A percentile compares a stretch with the other conserved stretches of the same genome.
phyloP scores from a whole-genome alignment of 2,113 vertebrate species.

The Miniopterus natalensis region DNA sequence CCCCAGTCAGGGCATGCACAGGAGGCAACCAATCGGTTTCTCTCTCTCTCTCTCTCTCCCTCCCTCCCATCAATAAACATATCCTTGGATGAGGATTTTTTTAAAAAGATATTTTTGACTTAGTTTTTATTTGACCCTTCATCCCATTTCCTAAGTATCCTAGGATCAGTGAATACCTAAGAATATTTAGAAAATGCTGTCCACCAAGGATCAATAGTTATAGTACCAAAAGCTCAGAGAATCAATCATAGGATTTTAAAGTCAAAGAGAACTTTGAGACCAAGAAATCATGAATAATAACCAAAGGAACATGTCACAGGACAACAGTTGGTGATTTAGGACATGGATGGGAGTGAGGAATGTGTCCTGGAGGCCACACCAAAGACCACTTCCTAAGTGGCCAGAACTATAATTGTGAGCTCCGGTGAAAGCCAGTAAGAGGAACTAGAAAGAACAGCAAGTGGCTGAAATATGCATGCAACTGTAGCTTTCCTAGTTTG shows the following conservation, averaged over 20 bases:
- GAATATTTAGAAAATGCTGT: not conserved
- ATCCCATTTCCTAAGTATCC: not conserved
- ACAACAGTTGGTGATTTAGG: not conserved
- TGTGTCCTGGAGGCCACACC: not conserved
- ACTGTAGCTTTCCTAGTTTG: not conserved
- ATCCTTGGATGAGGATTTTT: no score
- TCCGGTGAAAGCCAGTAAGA: not conserved
- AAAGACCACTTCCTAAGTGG: not conserved
- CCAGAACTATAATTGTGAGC: not conserved
- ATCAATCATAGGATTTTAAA: not conserved
- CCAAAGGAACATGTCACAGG: not conserved
- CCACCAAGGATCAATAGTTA: not conserved
- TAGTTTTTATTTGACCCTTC: not conserved
- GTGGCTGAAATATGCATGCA: not conserved
- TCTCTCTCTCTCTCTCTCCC: no score
- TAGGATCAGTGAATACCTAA: not conserved
- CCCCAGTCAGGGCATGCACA: no score
- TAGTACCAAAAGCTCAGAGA: not conserved
- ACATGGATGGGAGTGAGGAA: not conserved
- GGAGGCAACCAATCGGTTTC: no score
- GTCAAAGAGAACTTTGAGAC: not conserved
- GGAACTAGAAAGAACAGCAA: not conserved
- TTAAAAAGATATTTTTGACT: not conserved
- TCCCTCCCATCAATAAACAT: no score
- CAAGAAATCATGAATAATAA: not conserved